phyloP scores from a whole-genome alignment of 2,113 vertebrate genomes.

The Oreochromis spilurus region DNA sequence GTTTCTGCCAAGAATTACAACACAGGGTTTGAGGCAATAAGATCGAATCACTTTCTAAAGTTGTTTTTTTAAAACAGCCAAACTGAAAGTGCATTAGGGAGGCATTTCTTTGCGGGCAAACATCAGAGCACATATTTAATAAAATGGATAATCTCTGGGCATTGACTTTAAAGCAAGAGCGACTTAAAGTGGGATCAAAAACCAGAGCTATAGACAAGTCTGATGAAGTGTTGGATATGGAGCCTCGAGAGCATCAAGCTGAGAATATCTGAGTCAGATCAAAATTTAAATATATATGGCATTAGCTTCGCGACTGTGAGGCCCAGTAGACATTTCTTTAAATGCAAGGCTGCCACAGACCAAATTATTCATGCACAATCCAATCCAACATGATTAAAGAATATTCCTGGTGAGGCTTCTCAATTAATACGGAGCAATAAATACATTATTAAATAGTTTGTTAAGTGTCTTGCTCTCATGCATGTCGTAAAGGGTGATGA shows the following conservation, averaged over 20 bases:
- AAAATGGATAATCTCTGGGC: conserved; percentile 33
- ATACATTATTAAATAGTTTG: neutral
- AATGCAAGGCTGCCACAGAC: neutral
- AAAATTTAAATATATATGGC: conserved; percentile 19
- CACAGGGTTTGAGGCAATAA: conserved; percentile 5
- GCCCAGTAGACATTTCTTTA: neutral
- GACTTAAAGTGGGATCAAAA: conserved; percentile 36
- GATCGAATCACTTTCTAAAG: neutral
- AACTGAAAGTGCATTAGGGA: neutral
- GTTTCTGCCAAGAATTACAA: conserved; percentile 31
- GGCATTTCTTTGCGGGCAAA: neutral
- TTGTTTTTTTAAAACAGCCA: conserved; percentile 10
- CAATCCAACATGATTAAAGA: neutral
- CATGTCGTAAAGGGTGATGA: neutral
- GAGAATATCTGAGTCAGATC: neutral
- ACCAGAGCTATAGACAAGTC: conserved; percentile 7
- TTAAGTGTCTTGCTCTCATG: neutral
- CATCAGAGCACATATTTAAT: conserved; percentile 35
- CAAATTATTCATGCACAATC: neutral
- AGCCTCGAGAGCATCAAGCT: conserved; percentile 7
- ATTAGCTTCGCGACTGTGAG: neutral
- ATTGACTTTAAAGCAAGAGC: conserved; percentile 14
- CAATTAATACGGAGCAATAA: neutral
- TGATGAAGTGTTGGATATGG: conserved; percentile 15
- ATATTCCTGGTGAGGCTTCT: neutral